Conservation (phyloP, 2,888 invertebrate genomes). For the Ectropis crepuscularia region DNA sequence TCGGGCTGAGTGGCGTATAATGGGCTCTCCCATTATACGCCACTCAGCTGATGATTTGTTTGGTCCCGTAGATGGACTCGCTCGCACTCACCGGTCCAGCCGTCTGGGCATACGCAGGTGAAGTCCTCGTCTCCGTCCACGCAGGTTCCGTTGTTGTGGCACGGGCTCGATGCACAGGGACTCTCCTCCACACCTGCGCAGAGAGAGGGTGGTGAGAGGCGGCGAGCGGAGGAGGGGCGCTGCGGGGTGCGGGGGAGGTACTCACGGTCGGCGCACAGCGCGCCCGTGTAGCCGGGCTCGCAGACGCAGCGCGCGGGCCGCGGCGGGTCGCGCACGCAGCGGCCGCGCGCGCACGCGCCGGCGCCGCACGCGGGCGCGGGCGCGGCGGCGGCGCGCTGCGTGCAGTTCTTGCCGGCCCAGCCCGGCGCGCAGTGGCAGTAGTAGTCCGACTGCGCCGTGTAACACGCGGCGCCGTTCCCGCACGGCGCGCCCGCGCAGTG, state of each 20-base stretch:
- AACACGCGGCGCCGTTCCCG: constrained; percentile 93
- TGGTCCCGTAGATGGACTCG: too few species aligned
- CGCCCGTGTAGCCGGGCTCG: constrained; percentile 84
- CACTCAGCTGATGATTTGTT: too few species aligned
- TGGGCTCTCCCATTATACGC: too few species aligned
- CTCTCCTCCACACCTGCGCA: constrained; percentile 89
- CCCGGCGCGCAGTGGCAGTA: constrained; percentile 95
- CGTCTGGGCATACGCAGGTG: constrained; percentile 89
- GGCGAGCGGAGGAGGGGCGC: neutral
- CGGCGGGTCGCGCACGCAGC: constrained; percentile 61
- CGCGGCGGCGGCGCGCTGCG: constrained; percentile 74
- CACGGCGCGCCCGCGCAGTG: constrained; percentile 96
- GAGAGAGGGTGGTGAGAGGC: neutral
- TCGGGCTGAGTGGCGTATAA: too few species aligned
- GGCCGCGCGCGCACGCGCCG: constrained; percentile 82
- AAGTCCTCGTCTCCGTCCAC: constrained; percentile 90
- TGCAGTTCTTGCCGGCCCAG: constrained; percentile 95
- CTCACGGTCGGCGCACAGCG: constrained; percentile 87
- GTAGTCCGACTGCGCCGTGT: constrained; percentile 94
- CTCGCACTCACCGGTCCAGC: constrained; percentile 88
- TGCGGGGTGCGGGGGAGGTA: constrained; percentile 11
- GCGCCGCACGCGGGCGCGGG: constrained; percentile 42
- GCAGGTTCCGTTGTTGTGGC: constrained; percentile 92
- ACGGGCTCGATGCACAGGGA: constrained; percentile 87
- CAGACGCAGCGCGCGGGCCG: constrained; percentile 50